These are phyloP conservation scores for Ametastegia equiseti DNA, from an alignment of 2,888 invertebrate genomes.

Conservation along the genomic window DNA sequence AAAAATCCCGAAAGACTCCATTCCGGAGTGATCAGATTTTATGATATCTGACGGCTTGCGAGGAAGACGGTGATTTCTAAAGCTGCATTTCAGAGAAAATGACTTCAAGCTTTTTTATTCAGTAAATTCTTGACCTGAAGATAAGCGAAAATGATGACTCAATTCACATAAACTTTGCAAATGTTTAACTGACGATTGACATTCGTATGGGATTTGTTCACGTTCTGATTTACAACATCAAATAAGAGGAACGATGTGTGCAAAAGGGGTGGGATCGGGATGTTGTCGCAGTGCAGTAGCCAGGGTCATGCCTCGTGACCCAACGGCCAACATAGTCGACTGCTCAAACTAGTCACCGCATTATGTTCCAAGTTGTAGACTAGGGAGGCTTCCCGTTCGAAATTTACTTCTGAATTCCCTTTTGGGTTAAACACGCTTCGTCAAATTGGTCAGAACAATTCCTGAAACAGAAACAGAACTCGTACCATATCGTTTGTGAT, in stretches of 20 bases:
- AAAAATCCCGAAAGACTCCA: neutral
- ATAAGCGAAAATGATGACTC: too few relatives aligned
- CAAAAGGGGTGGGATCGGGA: slow-evolving; percentile 12
- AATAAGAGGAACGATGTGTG: slow-evolving; percentile 15
- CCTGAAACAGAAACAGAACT: neutral
- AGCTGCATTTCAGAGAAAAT: neutral
- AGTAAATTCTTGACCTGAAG: too few relatives aligned
- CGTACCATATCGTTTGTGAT: neutral
- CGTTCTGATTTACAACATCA: slow-evolving; percentile 12
- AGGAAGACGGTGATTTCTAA: neutral
- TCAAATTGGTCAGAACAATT: slow-evolving; percentile 21
- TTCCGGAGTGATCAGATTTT: neutral
- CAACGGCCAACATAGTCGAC: slow-evolving; percentile 59
- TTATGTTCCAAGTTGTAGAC: slow-evolving; percentile 53
- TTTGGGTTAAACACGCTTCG: neutral
- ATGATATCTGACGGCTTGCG: neutral
- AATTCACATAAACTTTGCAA: too few relatives aligned
- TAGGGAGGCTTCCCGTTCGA: slow-evolving; percentile 51
- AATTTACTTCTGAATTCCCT: slow-evolving; percentile 51
- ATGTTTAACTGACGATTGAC: too few relatives aligned
- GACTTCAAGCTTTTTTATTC: too few relatives aligned
- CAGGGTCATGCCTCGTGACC: slow-evolving; percentile 56
- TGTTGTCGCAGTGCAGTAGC: slow-evolving; percentile 51
- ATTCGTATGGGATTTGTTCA: neutral
- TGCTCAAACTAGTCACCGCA: slow-evolving; percentile 61